Conservation (phyloP, 2,797 vertebrate genomes). For the Amniataba percoides region DNA sequence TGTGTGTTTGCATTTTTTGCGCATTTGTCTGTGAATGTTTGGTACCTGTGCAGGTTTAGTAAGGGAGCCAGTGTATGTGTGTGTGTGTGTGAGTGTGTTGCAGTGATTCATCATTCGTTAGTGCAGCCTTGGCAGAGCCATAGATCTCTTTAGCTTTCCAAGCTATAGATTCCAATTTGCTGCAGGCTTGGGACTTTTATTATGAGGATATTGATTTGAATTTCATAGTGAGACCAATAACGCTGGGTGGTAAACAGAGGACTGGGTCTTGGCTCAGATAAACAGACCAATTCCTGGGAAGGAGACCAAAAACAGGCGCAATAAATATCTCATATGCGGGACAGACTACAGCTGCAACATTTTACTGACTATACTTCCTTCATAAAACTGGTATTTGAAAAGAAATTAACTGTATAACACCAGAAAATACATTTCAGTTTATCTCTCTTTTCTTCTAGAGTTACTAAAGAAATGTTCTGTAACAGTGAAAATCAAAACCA, state of each 20-base stretch:
- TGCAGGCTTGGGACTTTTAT: constrained; percentile 73
- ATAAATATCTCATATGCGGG: constrained; percentile 37
- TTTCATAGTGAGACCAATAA: constrained; percentile 71
- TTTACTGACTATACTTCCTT: constrained; percentile 28
- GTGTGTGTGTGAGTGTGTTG: constrained; percentile 27
- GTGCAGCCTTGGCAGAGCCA: constrained; percentile 46
- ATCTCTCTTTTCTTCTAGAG: neutral
- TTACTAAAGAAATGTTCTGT: neutral
- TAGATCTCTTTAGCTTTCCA: constrained; percentile 63
- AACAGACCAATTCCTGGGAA: constrained; percentile 49
- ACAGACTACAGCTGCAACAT: constrained; percentile 48
- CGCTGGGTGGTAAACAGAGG: constrained; percentile 59
- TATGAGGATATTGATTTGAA: constrained; percentile 78
- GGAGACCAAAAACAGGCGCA: constrained; percentile 50
- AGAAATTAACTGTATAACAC: neutral
- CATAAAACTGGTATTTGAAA: neutral
- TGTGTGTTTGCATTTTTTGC: constrained; percentile 1
- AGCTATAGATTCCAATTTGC: constrained; percentile 72
- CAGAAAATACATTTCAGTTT: neutral
- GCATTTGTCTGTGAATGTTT: constrained; percentile 1
- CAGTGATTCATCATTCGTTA: constrained; percentile 74
- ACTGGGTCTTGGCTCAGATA: constrained; percentile 53
- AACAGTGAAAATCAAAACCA: neutral
- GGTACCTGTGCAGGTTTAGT: constrained; percentile 32
- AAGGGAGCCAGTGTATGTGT: constrained; percentile 2